Percentiles rank a stretch among this genome's conserved stretches.
Conservation (phyloP, 2,888 invertebrate genomes). For the Perizoma flavofasciatum region DNA sequence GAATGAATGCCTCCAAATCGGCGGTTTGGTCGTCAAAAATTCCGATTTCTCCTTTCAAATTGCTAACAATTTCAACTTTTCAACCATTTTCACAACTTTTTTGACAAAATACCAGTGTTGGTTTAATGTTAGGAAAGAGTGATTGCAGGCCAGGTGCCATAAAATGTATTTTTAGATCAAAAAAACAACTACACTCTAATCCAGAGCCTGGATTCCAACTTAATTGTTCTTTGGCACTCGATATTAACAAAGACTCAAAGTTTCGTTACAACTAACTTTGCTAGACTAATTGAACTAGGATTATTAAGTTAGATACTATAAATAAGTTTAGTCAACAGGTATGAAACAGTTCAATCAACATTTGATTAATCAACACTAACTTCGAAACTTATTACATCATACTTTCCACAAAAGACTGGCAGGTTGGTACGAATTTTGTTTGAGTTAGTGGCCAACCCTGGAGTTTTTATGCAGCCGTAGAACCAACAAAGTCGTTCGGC, state of each 20-base stretch:
- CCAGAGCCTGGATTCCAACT: conserved; percentile 9
- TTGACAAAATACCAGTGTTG: conserved; percentile 56
- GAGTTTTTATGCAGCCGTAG: too few species aligned
- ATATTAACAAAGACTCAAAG: conserved; percentile 1
- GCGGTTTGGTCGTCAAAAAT: conserved; percentile 49
- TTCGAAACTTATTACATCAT: too few species aligned
- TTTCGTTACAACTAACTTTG: background rate
- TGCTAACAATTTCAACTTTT: conserved; percentile 39
- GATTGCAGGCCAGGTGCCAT: conserved; percentile 42
- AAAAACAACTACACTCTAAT: conserved; percentile 6
- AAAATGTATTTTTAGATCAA: conserved; percentile 4
- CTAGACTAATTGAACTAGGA: too few species aligned
- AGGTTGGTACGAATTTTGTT: too few species aligned
- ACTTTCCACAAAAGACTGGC: too few species aligned
- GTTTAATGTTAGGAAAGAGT: conserved; percentile 41
- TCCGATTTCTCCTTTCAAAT: conserved; percentile 43
- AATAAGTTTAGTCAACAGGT: too few species aligned
- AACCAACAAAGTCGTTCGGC: too few species aligned
- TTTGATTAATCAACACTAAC: too few species aligned
- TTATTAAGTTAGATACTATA: too few species aligned
- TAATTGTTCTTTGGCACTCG: conserved; percentile 13
- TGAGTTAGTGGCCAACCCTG: too few species aligned
- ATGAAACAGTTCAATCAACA: too few species aligned
- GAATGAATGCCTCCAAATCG: conserved; percentile 48
- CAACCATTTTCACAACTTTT: conserved; percentile 45